Conservation (phyloP, 92 coral and sea anemone genomes). For the Zoanthus sociatus region DNA sequence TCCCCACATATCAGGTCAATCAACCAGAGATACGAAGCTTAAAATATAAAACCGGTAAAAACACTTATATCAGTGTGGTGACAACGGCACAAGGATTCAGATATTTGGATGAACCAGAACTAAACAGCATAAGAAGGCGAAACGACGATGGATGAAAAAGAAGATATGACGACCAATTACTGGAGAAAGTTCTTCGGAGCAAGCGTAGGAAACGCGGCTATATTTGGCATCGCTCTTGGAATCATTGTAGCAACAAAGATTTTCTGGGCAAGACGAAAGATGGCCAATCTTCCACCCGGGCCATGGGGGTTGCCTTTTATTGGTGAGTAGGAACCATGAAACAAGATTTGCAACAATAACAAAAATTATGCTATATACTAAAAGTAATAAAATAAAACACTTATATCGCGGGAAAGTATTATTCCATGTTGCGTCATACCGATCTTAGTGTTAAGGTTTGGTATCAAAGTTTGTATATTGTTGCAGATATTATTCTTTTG, state of each 20-base stretch:
- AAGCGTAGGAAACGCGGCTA: neutral
- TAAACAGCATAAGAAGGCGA: neutral
- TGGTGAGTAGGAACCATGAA: neutral
- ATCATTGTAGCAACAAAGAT: neutral
- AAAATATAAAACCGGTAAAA: too few species aligned
- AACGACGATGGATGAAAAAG: neutral
- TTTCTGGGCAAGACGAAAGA: neutral
- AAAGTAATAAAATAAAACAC: too few species aligned
- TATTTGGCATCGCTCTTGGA: neutral
- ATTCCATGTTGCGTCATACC: too few species aligned
- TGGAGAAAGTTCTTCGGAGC: neutral
- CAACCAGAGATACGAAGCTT: constrained; percentile 2
- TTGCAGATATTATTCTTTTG: too few species aligned
- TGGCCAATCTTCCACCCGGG: neutral
- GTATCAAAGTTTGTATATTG: too few species aligned
- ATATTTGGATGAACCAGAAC: neutral
- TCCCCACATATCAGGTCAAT: neutral
- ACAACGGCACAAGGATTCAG: neutral
- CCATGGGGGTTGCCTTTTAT: constrained; percentile 1
- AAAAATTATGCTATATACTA: too few species aligned
- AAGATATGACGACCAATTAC: neutral
- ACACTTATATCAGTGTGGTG: neutral
- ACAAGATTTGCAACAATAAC: neutral
- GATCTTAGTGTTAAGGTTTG: too few species aligned
- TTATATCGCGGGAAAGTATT: too few species aligned